These are phyloP conservation scores for Troides oblongomaculatus DNA, from an alignment of 2,888 invertebrate species.

Conservation along the genomic window DNA sequence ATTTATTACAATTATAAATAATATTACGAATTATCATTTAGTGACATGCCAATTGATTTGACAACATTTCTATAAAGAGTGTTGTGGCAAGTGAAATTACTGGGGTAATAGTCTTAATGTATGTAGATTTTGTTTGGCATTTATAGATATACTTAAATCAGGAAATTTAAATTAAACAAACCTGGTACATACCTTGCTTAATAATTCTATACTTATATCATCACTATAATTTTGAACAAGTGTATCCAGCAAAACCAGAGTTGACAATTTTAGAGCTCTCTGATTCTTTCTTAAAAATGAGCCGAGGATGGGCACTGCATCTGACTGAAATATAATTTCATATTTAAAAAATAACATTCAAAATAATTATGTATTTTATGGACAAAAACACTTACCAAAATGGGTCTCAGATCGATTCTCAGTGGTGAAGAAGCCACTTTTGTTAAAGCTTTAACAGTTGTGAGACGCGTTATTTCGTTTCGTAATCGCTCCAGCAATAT, in stretches of 20 bases:
- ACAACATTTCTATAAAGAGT: no score
- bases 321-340: slow-evolving; percentile 78
- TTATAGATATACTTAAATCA: background rate
- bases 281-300: slow-evolving; percentile 98
- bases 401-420: slow-evolving; percentile 89
- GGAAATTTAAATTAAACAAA: background rate
- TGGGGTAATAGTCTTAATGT: no score
- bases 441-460: slow-evolving; percentile 96
- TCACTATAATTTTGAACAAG: slow-evolving; percentile 92
- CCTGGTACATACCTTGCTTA: slow-evolving; percentile 80
- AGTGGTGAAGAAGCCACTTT: slow-evolving; percentile 95
- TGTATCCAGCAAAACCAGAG: slow-evolving; percentile 93
- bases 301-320: slow-evolving; percentile 94
- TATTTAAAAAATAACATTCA: slow-evolving; percentile 26
- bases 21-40: no score
- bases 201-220: slow-evolving; percentile 84
- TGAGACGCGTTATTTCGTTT: slow-evolving; percentile 98
- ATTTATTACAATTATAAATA: no score
- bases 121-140: no score
- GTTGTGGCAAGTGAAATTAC: no score
- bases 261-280: slow-evolving; percentile 94
- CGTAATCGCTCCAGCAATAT: slow-evolving; percentile 96
- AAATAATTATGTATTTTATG: slow-evolving; percentile 6
- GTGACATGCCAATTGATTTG: no score
- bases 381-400: slow-evolving; percentile 79